A percentile compares a stretch with the other conserved stretches of the same genome.
phyloP scores from a whole-genome alignment of 2,113 vertebrate species.

The Electrona antarctica region DNA sequence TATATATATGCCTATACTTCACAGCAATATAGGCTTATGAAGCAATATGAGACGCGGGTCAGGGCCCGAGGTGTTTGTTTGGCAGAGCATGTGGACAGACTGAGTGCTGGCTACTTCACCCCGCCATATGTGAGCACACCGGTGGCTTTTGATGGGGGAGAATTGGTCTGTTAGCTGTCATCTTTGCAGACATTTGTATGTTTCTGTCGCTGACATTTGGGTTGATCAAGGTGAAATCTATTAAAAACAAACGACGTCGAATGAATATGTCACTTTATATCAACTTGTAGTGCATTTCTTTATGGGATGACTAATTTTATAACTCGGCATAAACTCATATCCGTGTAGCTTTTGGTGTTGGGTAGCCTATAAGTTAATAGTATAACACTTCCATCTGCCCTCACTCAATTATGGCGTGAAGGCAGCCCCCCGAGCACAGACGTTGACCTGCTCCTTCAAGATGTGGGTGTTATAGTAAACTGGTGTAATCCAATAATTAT shows the following conservation, averaged over 20 bases:
- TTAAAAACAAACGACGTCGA: too few species aligned
- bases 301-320: not conserved
- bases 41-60: constrained; percentile 72
- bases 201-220: constrained; percentile 51
- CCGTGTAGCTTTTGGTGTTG: constrained; percentile 2
- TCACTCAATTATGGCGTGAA: constrained; percentile 21
- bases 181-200: constrained; percentile 64
- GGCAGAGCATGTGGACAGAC: constrained; percentile 72
- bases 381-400: constrained; percentile 21
- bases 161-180: constrained; percentile 77
- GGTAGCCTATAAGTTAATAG: not conserved
- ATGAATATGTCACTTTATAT: too few species aligned
- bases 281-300: too few species aligned
- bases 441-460: constrained; percentile 47
- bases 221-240: not conserved
- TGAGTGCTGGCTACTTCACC: constrained; percentile 63
- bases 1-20: too few species aligned
- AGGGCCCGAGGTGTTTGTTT: constrained; percentile 77
- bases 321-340: not conserved
- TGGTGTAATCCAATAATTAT: constrained; percentile 71
- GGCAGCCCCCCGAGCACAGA: constrained; percentile 28
- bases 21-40: constrained; percentile 66
- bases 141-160: constrained; percentile 75
- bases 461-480: constrained; percentile 62
- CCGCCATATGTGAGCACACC: constrained; percentile 74